Conservation (phyloP, 1,140 invertebrate species). For the Probaryconus sp. region DNA sequence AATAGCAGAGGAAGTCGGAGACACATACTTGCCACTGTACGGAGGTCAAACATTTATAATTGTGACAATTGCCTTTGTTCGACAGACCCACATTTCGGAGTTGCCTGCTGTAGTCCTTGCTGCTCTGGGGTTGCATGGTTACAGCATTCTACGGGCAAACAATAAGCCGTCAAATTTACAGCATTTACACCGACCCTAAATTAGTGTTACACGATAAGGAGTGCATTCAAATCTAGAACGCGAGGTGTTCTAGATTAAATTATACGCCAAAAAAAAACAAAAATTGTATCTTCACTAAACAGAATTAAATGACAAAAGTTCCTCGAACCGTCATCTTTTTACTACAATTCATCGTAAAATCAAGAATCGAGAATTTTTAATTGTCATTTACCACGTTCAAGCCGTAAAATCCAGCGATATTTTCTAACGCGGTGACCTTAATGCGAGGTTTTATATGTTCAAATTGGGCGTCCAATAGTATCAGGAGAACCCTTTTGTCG, state of each 20-base stretch:
- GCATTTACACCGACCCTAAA: too few relatives aligned
- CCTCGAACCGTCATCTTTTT: too few relatives aligned
- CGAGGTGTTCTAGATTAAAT: too few relatives aligned
- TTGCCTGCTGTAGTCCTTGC: slow-evolving; percentile 58
- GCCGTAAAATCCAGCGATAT: slow-evolving; percentile 78
- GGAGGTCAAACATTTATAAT: slow-evolving; percentile 76
- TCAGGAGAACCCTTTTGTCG: slow-evolving; percentile 72
- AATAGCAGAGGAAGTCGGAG: neutral
- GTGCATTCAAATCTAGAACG: too few relatives aligned
- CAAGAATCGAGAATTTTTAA: neutral
- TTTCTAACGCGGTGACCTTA: slow-evolving; percentile 78
- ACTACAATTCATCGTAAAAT: neutral
- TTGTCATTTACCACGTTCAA: slow-evolving; percentile 77
- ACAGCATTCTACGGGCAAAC: slow-evolving; percentile 75
- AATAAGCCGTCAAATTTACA: too few relatives aligned
- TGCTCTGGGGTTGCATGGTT: slow-evolving; percentile 69
- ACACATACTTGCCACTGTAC: slow-evolving; percentile 80
- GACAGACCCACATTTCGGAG: slow-evolving; percentile 67
- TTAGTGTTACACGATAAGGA: too few relatives aligned
- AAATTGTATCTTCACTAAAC: too few relatives aligned
- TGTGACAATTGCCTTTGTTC: slow-evolving; percentile 79
- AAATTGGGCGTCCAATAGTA: slow-evolving; percentile 77
- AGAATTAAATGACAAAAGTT: too few relatives aligned
- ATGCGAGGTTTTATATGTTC: slow-evolving; percentile 76
- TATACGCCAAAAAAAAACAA: too few relatives aligned